Base-by-base conservation (phyloP, 2,797 vertebrate species). In the Pterois miles region DNA sequence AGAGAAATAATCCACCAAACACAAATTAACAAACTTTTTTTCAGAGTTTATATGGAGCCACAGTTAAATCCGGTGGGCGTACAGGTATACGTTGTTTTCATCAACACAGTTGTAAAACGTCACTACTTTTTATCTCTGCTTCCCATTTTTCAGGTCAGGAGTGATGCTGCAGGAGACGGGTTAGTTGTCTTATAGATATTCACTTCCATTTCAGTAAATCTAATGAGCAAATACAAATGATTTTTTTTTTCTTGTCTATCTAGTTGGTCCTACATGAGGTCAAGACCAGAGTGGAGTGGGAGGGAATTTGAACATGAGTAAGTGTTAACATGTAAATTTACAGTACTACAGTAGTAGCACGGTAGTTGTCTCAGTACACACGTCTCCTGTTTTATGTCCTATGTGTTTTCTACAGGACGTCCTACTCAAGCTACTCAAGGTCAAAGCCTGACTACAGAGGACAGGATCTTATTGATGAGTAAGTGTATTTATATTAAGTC, bases 231-330 rank as follows among this genome's bases (percentile, higher is more conserved):
- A 25, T 18, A 50, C 27, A 18, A 20, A 22, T 65, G 2, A 25
- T 6, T 29, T 0, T 12, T 29, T 36, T 16, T 77, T 69, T 83
- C 11, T 50, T 25, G 4, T 69, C 12, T 31, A 0, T 82, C 10
- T 57, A 93, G 90, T n/a, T 70, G 75, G 16, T 0, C 84, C 12
- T 91, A 91, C 79, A 33, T 77, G 64, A 89, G 89, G 65, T 78
- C 90, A 14, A 86, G 76, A 77, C 82, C 85, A 52, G 80, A 85
- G 1, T 83, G 81, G 86, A 52, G 33, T 27, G 88, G 85, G 40
- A 85, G 83, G 50, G 82, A 92, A 53, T 73, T 52, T 74, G 76
- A 85, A 48, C 80, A 88, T 0, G 77, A 81, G 93, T 94, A 76
- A 91, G 90, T 84, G 14, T 2, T 25, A 50, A 8, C 5, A 8